phyloP scores from a whole-genome alignment of 2,888 invertebrate species.

The Hyles lineata region DNA sequence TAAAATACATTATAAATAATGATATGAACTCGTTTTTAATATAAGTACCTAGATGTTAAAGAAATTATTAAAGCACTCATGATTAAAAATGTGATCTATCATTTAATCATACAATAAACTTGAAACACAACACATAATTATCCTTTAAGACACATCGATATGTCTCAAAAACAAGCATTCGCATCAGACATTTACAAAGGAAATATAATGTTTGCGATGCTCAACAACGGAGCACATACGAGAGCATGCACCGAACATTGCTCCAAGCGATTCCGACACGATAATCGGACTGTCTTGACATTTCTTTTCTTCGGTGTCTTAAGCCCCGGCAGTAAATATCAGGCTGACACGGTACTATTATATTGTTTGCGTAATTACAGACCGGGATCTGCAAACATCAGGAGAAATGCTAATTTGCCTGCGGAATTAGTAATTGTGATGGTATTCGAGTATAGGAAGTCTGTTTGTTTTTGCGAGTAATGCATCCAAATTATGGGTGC shows the following conservation, averaged over 20 bases:
- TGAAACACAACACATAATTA: too few relatives aligned
- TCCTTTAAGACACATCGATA: background rate
- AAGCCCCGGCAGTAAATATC: conserved; percentile 62
- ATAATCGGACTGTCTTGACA: conserved; percentile 70
- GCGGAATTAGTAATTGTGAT: conserved; percentile 60
- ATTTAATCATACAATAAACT: too few relatives aligned
- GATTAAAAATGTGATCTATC: too few relatives aligned
- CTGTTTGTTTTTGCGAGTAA: conserved; percentile 6
- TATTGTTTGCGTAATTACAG: conserved; percentile 79
- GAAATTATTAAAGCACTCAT: too few relatives aligned
- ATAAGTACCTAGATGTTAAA: too few relatives aligned
- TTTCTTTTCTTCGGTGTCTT: conserved; percentile 62
- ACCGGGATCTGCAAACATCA: conserved; percentile 61
- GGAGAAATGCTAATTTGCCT: conserved; percentile 72
- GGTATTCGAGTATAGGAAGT: background rate
- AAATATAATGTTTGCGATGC: conserved; percentile 14
- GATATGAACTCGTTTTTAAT: too few relatives aligned
- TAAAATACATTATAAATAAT: too few relatives aligned
- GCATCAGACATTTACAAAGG: background rate
- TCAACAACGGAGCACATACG: conserved; percentile 47
- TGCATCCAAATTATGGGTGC: background rate
- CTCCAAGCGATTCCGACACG: conserved; percentile 64
- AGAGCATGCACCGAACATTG: conserved; percentile 54
- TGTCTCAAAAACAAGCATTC: background rate
- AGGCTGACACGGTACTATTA: conserved; percentile 73